Evolutionary conservation across 2,888 invertebrate genomes (phyloP), one percentile per base, ranked within the genome.

Genomic region (Drosophila dives): DNA sequence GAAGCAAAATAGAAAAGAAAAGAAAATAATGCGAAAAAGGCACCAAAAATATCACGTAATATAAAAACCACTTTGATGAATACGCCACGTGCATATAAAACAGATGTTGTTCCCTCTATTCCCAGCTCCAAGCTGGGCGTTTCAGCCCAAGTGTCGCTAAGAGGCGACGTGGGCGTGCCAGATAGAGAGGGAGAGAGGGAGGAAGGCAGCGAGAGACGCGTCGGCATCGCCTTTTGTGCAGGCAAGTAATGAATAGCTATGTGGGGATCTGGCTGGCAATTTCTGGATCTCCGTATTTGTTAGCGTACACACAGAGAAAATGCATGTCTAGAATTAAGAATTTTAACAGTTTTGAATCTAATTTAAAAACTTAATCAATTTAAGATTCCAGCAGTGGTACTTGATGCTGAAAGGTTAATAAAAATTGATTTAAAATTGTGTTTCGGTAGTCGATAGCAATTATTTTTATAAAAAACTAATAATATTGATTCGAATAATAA

Each of bases 41-140:
- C 89, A 72, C 73, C 81, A 60, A 79, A 90, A 90, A 90, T 87
- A 90, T 84, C 90, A 90, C 89, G 87, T 90, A 87, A 90, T 87
- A 90, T 80, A 85, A 89, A 89, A 91, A 89, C 83, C 91, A 90
- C 91, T 89, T 89, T 89, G 89, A 89, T 89, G 89, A 89, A 89
- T 87, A 91, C 91, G 89, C 91, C 80, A 70, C 80, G 73, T 85
- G 91, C 90, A 89, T 89, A 90, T 82, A 81, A 89, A 89, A 77
- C 90, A 86, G 89, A 75, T 60, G 67, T 32, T 64, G 67, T 56
- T 54, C 36, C 17, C 26, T 54, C n/a, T 8, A 23, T 20, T 58
- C 33, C 33, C 63, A 62, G 66, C 80, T 64, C 64, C 64, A 68
- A 49, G 70, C 20, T 12, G 45, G 64, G 71, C 66, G 65, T 59